Percentiles rank a stretch among this genome's conserved stretches.
These are phyloP conservation scores for Tenthredo distinguenda DNA, from an alignment of 2,888 invertebrate species.

Conservation along the genomic window DNA sequence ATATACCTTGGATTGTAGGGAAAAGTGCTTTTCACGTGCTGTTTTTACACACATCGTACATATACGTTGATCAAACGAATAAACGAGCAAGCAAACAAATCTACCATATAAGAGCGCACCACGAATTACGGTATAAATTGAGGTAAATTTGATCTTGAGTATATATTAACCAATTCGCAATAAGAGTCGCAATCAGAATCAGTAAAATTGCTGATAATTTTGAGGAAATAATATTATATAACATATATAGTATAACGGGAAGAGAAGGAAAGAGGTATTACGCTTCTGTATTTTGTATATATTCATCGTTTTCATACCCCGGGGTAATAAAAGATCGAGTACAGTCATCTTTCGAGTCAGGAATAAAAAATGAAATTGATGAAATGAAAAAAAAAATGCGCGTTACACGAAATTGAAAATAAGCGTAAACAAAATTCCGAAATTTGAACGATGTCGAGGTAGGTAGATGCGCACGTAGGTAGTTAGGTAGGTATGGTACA, in stretches of 20 bases:
- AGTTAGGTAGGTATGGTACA: background rate
- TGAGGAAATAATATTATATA: background rate
- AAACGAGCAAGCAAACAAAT: background rate
- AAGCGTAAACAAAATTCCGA: constrained; percentile 3
- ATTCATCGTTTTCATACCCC: background rate
- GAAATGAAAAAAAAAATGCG: background rate
- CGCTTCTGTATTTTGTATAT: background rate
- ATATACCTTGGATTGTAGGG: background rate
- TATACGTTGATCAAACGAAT: background rate
- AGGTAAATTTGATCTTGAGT: background rate
- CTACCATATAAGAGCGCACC: background rate
- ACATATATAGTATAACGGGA: background rate
- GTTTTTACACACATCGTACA: background rate
- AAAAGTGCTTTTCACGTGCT: background rate
- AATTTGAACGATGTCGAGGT: background rate
- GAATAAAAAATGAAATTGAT: background rate
- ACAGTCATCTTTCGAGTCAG: background rate
- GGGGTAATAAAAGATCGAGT: background rate
- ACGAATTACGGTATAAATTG: background rate
- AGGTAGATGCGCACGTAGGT: background rate
- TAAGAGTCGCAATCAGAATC: background rate
- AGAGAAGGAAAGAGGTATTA: background rate
- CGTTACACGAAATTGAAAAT: background rate
- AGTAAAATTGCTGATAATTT: background rate
- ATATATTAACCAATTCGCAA: background rate